A percentile compares a stretch with the other conserved stretches of the same genome.
Evolutionary conservation across 2,888 invertebrate genomes (phyloP).

Genomic region (Dascillus cervinus): DNA sequence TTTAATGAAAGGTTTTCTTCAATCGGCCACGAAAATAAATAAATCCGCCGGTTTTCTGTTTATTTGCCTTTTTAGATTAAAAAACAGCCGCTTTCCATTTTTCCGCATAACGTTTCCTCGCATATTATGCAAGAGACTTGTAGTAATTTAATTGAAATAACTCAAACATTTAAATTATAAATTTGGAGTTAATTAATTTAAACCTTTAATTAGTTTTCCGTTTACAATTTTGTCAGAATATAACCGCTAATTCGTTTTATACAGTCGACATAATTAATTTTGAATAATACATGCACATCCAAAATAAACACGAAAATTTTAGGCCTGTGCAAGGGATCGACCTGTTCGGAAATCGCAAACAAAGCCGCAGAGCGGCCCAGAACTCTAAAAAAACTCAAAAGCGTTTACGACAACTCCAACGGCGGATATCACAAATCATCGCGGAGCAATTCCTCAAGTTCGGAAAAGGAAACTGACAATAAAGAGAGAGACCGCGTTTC

Average conservation of each 20-base stretch:
- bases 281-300: not conserved
- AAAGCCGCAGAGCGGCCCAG: conserved; percentile 65
- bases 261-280: no score
- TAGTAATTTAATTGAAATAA: no score
- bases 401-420: conserved; percentile 57
- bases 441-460: conserved; percentile 32
- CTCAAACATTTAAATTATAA: conserved; percentile 18
- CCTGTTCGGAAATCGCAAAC: conserved; percentile 54
- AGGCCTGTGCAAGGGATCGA: conserved; percentile 79
- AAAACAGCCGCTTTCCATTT: no score
- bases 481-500: conserved; percentile 47
- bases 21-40: no score
- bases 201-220: conserved; percentile 27
- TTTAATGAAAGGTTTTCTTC: no score
- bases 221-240: conserved; percentile 5
- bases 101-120: no score
- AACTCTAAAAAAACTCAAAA: conserved; percentile 65
- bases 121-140: no score
- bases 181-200: conserved; percentile 27
- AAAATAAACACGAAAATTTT: conserved; percentile 25
- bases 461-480: conserved; percentile 44
- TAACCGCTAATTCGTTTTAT: not conserved
- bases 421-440: conserved; percentile 33
- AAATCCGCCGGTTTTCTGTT: no score
- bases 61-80: no score